Conservation (phyloP, 2,888 invertebrate species). For the Watsonalla cultraria region DNA sequence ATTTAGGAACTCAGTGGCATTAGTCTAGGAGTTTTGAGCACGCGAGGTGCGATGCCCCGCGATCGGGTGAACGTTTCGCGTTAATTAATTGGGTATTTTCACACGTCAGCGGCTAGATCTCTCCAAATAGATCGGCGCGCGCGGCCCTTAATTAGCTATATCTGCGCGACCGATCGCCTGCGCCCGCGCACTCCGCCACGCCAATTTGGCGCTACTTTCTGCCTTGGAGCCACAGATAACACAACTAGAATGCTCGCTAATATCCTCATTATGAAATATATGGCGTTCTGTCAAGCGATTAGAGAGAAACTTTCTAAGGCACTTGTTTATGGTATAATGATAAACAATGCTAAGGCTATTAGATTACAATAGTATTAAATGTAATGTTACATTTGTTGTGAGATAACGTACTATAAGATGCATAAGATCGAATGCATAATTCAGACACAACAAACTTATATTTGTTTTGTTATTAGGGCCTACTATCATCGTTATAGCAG, state of each 20-base stretch:
- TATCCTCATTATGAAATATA: slow-evolving; percentile 77
- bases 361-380: no score
- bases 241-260: slow-evolving; percentile 67
- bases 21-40: slow-evolving; percentile 47
- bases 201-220: slow-evolving; percentile 73
- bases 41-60: slow-evolving; percentile 63
- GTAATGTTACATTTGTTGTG: no score
- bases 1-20: slow-evolving; percentile 44
- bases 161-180: slow-evolving; percentile 63
- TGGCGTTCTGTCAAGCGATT: slow-evolving; percentile 53
- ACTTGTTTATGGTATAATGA: neutral
- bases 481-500: no score
- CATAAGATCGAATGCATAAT: no score
- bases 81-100: slow-evolving; percentile 79
- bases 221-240: slow-evolving; percentile 65
- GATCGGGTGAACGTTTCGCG: slow-evolving; percentile 60
- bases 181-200: slow-evolving; percentile 70
- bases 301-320: slow-evolving; percentile 35
- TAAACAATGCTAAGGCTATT: neutral
- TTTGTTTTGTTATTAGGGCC: no score
- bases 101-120: slow-evolving; percentile 77
- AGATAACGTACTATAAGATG: no score
- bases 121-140: slow-evolving; percentile 74
- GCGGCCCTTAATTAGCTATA: slow-evolving; percentile 76
- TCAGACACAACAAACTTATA: no score